phyloP scores from a whole-genome alignment of 2,113 vertebrate genomes.

The Falcunculus frontatus region DNA sequence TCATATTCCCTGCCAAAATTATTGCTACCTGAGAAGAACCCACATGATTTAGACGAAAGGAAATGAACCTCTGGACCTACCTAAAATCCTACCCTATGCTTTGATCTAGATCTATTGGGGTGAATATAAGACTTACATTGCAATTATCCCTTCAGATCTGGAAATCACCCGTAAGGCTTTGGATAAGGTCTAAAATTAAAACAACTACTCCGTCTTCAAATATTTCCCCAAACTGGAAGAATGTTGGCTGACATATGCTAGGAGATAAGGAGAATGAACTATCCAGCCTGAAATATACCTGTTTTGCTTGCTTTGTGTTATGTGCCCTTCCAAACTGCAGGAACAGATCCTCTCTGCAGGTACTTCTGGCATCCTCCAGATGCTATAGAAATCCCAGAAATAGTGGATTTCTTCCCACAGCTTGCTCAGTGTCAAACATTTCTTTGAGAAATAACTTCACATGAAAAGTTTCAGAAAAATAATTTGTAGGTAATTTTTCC shows the following conservation, averaged over 20 bases:
- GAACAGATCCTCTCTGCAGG: neutral
- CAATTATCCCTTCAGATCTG: neutral
- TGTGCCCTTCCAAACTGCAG: too few relatives aligned
- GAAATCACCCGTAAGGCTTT: neutral
- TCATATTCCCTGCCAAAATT: neutral
- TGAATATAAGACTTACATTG: neutral
- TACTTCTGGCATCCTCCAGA: neutral
- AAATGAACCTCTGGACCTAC: neutral
- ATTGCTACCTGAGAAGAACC: neutral
- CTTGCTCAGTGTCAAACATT: neutral
- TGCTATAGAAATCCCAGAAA: neutral
- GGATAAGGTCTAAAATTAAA: neutral
- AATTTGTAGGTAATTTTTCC: neutral
- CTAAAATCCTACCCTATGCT: neutral
- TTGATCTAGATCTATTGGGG: neutral
- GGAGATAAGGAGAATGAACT: neutral
- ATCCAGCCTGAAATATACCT: neutral
- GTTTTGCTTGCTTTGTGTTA: neutral
- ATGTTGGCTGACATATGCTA: neutral
- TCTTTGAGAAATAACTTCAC: neutral
- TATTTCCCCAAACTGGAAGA: neutral
- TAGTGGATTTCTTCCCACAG: neutral
- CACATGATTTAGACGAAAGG: neutral
- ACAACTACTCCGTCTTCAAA: neutral
- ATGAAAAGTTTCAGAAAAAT: neutral